Evolutionary conservation across 2,113 vertebrate genomes (phyloP).

Genomic region (Perccottus glenii): DNA sequence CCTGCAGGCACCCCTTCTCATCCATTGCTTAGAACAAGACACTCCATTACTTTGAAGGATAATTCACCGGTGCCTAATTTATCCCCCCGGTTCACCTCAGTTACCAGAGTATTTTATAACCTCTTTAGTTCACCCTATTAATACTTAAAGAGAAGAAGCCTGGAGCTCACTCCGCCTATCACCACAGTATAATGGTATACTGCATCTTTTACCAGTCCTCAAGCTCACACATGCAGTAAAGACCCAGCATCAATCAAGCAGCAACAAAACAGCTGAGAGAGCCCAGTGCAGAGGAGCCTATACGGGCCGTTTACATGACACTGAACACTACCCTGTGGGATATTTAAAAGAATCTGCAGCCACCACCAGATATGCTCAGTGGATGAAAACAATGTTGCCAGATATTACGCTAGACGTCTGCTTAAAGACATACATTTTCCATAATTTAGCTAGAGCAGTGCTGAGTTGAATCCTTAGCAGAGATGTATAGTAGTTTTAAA

Average conservation of each 20-base stretch:
- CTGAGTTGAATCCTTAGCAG: too few species aligned
- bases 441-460: too few species aligned
- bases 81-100: constrained; percentile 51
- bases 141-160: constrained; percentile 59
- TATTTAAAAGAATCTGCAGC: neutral
- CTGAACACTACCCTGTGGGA: neutral
- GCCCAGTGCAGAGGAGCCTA: neutral
- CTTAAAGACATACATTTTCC: too few species aligned
- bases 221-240: constrained; percentile 22
- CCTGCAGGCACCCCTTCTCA: constrained; percentile 26
- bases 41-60: constrained; percentile 35
- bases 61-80: constrained; percentile 43
- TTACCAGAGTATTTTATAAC: constrained; percentile 52
- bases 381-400: neutral
- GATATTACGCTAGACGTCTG: too few species aligned
- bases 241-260: constrained; percentile 32
- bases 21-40: constrained; percentile 32
- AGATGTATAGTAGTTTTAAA: too few species aligned
- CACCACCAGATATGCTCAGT: neutral
- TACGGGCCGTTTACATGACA: constrained; percentile 9
- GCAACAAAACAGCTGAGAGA: constrained; percentile 10
- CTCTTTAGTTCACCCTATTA: constrained; percentile 54
- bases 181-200: constrained; percentile 34
- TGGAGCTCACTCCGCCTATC: constrained; percentile 37
- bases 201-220: constrained; percentile 15